These are phyloP conservation scores for Dreissena polymorpha DNA, from an alignment of 1,140 invertebrate genomes.

Conservation along the genomic window DNA sequence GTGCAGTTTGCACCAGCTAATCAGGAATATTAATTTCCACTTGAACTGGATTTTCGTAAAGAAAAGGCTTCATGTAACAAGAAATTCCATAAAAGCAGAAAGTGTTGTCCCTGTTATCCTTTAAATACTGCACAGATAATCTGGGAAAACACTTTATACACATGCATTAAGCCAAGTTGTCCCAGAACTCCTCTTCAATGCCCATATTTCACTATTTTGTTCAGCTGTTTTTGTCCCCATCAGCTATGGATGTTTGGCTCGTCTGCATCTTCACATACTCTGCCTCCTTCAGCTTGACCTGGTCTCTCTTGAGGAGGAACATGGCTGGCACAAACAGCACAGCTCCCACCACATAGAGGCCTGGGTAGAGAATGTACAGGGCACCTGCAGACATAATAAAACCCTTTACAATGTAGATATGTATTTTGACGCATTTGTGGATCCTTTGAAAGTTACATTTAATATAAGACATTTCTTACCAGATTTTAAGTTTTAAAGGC, in stretches of 20 bases:
- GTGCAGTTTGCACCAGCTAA: too few relatives aligned
- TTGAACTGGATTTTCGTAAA: too few relatives aligned
- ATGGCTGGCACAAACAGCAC: constrained; percentile 77
- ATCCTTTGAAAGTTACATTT: too few relatives aligned
- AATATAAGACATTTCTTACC: too few relatives aligned
- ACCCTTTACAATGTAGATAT: constrained; percentile 12
- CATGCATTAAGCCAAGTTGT: not conserved
- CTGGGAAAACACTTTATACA: not conserved
- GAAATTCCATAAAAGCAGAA: too few relatives aligned
- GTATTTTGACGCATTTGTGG: too few relatives aligned
- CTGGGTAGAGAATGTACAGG: constrained; percentile 78
- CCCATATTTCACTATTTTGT: not conserved
- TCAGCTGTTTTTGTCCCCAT: not conserved
- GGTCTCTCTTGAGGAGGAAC: constrained; percentile 75
- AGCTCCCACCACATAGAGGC: constrained; percentile 76
- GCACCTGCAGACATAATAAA: constrained; percentile 73
- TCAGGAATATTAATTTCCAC: too few relatives aligned
- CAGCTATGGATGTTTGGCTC: not conserved
- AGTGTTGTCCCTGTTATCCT: too few relatives aligned
- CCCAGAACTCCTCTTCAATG: not conserved
- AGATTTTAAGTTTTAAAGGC: too few relatives aligned
- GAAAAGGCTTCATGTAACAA: too few relatives aligned
- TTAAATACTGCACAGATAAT: too few relatives aligned
- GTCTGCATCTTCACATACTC: constrained; percentile 49
- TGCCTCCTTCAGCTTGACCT: constrained; percentile 52